phyloP scores from a whole-genome alignment of 2,888 invertebrate species.

The Xanthia icteritia region DNA sequence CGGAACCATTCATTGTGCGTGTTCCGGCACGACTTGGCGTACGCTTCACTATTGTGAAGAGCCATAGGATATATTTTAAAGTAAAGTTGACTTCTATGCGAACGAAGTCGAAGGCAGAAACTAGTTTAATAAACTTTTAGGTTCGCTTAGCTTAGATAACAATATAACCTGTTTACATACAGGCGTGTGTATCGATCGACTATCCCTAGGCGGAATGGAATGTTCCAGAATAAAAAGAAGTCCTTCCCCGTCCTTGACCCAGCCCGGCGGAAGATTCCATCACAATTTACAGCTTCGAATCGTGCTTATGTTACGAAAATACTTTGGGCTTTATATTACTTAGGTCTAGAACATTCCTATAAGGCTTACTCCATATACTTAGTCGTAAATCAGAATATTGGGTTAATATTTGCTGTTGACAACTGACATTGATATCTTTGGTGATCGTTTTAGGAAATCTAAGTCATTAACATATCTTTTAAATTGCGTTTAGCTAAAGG shows the following conservation, averaged over 20 bases:
- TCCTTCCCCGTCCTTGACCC: conserved; percentile 45
- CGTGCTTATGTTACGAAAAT: conserved; percentile 19
- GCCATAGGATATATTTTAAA: too few species aligned
- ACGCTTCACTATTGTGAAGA: too few species aligned
- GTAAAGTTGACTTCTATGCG: too few species aligned
- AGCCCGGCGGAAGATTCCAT: conserved; percentile 7
- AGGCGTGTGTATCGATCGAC: neutral
- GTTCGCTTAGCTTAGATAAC: neutral
- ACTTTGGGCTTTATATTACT: conserved; percentile 20
- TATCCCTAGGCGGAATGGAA: conserved; percentile 26
- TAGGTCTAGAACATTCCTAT: neutral
- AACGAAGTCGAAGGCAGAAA: too few species aligned
- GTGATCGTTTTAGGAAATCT: neutral
- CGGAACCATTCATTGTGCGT: too few species aligned
- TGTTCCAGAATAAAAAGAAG: conserved; percentile 25
- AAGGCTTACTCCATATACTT: conserved; percentile 12
- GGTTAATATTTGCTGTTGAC: conserved; percentile 3
- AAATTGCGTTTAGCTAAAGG: neutral
- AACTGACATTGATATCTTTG: neutral
- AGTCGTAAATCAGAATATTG: neutral
- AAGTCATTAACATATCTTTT: conserved; percentile 1
- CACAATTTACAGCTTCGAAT: neutral
- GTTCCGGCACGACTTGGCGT: too few species aligned
- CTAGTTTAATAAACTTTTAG: neutral
- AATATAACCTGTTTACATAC: neutral